Conservation (phyloP, 1,140 invertebrate genomes). For the Brachionus plicatilis region DNA sequence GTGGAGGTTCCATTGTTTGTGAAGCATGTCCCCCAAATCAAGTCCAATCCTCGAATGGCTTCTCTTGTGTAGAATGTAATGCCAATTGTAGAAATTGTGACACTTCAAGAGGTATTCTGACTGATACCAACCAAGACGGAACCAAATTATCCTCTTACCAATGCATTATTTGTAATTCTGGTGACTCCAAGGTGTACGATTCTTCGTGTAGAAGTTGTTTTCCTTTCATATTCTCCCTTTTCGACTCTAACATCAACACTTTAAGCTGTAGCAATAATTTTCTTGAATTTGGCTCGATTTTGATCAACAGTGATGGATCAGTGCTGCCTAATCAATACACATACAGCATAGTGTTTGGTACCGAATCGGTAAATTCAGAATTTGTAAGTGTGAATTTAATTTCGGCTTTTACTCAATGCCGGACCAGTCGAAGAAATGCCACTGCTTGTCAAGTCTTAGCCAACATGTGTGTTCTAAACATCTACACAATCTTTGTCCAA, state of each 20-base stretch:
- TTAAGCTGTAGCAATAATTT: not conserved
- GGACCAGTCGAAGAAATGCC: not conserved
- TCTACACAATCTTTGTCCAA: slow-evolving; percentile 52
- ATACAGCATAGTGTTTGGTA: not conserved
- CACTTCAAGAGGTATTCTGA: not conserved
- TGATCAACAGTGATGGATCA: not conserved
- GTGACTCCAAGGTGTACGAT: not conserved
- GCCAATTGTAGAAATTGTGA: not conserved
- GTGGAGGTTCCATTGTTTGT: slow-evolving; percentile 19
- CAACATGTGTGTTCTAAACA: slow-evolving; percentile 63
- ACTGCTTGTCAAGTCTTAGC: slow-evolving; percentile 63
- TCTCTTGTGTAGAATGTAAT: slow-evolving; percentile 4
- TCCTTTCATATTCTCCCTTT: not conserved
- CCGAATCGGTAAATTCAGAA: not conserved
- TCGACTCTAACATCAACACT: not conserved
- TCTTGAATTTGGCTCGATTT: not conserved
- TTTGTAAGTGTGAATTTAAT: not conserved
- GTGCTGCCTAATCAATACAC: not conserved
- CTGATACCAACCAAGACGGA: not conserved
- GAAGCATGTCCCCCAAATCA: not conserved
- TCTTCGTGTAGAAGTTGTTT: not conserved
- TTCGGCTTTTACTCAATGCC: not conserved
- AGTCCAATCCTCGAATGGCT: not conserved
- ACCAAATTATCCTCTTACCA: not conserved
- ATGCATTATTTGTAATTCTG: slow-evolving; percentile 1